Evolutionary conservation across 2,113 vertebrate species (phyloP).

Genomic region (Mustela lutreola): DNA sequence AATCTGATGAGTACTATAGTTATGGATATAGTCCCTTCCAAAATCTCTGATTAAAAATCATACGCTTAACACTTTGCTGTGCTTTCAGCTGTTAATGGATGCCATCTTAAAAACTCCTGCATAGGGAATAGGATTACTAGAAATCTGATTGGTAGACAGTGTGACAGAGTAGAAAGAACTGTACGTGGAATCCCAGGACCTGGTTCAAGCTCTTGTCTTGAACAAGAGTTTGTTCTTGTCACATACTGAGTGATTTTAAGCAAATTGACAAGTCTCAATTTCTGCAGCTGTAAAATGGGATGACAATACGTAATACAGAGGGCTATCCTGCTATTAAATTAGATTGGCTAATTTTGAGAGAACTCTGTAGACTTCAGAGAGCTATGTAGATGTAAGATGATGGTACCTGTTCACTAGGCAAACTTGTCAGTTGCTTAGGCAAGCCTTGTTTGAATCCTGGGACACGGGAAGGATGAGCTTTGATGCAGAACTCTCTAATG

Average conservation of each 20-base stretch:
- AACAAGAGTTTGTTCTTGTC: not conserved
- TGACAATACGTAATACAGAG: not conserved
- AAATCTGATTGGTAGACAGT: not conserved
- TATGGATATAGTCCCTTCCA: not conserved
- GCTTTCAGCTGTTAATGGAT: not conserved
- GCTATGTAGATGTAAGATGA: not conserved
- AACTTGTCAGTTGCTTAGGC: not conserved
- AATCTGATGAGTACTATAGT: not conserved
- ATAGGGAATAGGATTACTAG: not conserved
- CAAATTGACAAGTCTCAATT: not conserved
- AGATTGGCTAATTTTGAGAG: not conserved
- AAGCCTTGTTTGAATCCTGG: not conserved
- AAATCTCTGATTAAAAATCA: slow-evolving; percentile 22
- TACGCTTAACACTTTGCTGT: not conserved
- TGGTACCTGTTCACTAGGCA: not conserved
- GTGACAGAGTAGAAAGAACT: not conserved
- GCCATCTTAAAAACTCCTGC: not conserved
- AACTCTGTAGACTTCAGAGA: not conserved
- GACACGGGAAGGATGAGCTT: not conserved
- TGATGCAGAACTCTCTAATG: not conserved
- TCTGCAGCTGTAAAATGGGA: not conserved
- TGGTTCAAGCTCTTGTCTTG: not conserved
- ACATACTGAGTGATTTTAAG: not conserved
- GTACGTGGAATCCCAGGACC: not conserved
- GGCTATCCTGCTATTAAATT: not conserved